Evolutionary conservation across 2,113 vertebrate genomes (phyloP).

Genomic region (Megalops atlanticus): DNA sequence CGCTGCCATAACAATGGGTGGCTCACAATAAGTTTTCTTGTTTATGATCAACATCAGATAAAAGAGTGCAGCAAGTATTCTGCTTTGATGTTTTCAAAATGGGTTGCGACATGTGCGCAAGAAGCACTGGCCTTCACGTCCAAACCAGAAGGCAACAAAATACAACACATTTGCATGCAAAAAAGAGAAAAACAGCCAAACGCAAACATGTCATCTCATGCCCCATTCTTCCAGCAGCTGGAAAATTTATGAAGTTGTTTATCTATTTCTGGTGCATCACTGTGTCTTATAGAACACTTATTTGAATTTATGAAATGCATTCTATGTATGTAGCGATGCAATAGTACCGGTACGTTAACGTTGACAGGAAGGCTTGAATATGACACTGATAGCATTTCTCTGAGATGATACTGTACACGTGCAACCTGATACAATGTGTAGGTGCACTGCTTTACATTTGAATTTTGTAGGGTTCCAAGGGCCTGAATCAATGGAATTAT

Average conservation of each 20-base stretch:
- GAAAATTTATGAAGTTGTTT: background rate
- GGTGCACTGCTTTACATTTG: slow-evolving; percentile 56
- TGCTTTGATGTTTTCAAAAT: background rate
- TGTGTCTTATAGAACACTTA: slow-evolving; percentile 48
- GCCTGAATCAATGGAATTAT: slow-evolving; percentile 57
- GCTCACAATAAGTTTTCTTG: no score
- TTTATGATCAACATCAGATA: no score
- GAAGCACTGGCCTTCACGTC: background rate
- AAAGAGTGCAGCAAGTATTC: background rate
- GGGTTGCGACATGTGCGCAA: background rate
- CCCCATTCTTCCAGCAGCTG: background rate
- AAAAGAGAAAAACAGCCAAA: background rate
- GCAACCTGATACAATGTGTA: slow-evolving; percentile 37
- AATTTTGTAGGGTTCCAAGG: background rate
- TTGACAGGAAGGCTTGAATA: slow-evolving; percentile 39
- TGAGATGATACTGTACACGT: background rate
- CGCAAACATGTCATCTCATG: background rate
- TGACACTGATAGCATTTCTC: background rate
- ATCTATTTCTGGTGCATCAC: background rate
- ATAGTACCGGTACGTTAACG: slow-evolving; percentile 66
- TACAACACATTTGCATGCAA: background rate
- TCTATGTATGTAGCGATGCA: slow-evolving; percentile 50
- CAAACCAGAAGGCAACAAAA: no score
- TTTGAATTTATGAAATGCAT: slow-evolving; percentile 71
- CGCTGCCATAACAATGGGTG: background rate